Evolutionary conservation across 1,140 invertebrate species (phyloP).

Genomic region (Platorchestia sp.): DNA sequence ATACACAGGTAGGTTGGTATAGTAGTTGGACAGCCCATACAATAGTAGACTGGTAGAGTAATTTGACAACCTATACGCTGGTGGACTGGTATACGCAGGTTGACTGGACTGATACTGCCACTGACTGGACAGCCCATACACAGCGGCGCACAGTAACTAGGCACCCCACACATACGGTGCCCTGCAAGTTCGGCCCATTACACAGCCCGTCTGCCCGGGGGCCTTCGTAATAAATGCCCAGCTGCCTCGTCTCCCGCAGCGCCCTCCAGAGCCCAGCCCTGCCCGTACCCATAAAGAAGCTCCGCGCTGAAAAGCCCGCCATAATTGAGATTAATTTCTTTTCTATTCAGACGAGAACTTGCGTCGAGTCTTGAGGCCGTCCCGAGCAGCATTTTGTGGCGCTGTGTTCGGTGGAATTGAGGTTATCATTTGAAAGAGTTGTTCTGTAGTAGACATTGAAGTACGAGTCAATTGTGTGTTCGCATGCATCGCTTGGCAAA

Average conservation of each 20-base stretch:
- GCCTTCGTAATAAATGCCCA: conserved; percentile 13
- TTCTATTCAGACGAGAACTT: neutral
- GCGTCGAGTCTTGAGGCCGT: neutral
- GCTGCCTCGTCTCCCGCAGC: neutral
- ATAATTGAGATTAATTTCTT: conserved; percentile 44
- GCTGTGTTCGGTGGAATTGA: neutral
- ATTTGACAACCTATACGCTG: neutral
- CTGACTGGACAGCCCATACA: neutral
- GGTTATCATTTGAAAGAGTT: neutral
- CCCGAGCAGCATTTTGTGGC: neutral
- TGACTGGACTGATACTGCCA: too few species aligned
- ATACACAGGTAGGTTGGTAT: too few species aligned
- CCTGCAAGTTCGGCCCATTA: neutral
- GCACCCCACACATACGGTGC: too few species aligned
- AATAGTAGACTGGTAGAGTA: neutral
- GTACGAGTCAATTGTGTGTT: neutral
- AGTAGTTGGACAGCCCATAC: neutral
- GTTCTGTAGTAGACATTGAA: neutral
- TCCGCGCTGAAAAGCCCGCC: neutral
- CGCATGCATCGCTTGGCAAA: neutral
- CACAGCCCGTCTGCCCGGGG: neutral
- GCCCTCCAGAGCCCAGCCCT: neutral
- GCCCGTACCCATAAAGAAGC: neutral
- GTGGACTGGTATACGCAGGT: neutral
- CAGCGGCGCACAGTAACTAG: neutral